Evolutionary conservation across 2,888 invertebrate species (phyloP), one percentile per base, ranked within the genome.

Genomic region (Andrena bicolor): DNA sequence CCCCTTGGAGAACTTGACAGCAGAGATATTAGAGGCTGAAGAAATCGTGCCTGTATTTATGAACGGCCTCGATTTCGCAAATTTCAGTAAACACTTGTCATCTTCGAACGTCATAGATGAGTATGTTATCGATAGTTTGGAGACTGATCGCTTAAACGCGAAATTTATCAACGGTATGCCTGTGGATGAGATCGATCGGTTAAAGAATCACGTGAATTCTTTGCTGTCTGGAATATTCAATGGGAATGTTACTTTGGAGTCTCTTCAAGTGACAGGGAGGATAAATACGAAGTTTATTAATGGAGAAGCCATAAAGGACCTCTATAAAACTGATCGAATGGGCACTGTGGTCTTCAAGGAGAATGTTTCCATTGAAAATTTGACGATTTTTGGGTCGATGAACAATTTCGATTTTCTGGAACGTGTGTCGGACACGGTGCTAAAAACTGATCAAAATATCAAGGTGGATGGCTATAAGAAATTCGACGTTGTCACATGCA

Each of bases 1-100:
- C 0, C 91, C 90, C 63, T 94, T 96, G 48, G 93, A 94, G 58
- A 93, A 94, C 77, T 87, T 96, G 2, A 86, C 91, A 16, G 77
- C 95, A 0, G 86, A 84, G 6, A 95, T 94, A 0, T 81, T 92
- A 13, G 94, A 93, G 72, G 94, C 94, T 80, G 94, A 93, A 0
- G 64, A 89, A 10, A 71, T 92, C 1, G 28, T 60, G 0, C 70
- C 90, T 1, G 30, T 72, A 4, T 53, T 4, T 0, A 26, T 92
- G 0, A 92, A 92, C 49, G 76, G 70, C 5, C 32, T 87, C 0
- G 82, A 87, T 63, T 85, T 86, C 5, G 6, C 41, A 0, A 80
- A 89, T 28, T 85, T 90, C 16, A 58, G 53, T 10, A 76, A 73
- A 8, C 58, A 53, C 6, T 78, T 90, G 3, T 78, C 86, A 0